These are phyloP conservation scores for Theonella swinhoei DNA, from an alignment of 37 sponge, comb jelly and placozoan species.

Conservation along the genomic window DNA sequence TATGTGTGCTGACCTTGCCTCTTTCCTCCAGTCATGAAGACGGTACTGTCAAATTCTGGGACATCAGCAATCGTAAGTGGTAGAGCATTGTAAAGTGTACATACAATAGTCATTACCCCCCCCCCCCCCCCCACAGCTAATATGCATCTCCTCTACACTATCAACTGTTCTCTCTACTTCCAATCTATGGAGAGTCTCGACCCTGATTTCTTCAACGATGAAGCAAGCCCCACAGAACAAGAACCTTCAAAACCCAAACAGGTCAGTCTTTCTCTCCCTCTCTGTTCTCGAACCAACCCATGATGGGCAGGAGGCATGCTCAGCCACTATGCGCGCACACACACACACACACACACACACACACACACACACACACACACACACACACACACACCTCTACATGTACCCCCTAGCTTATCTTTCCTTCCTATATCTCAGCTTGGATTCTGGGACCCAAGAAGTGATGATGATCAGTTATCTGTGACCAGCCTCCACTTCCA, in stretches of 20 bases:
- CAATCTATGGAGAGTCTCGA: slow-evolving; percentile 11
- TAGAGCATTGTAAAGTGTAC: neutral
- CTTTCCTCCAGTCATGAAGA: slow-evolving; percentile 83
- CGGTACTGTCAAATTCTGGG: slow-evolving; percentile 97
- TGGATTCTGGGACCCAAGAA: slow-evolving; percentile 86
- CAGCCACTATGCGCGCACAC: no score
- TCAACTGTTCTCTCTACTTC: slow-evolving; percentile 41
- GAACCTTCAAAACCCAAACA: neutral
- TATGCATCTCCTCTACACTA: slow-evolving; percentile 38
- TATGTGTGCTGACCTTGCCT: neutral
- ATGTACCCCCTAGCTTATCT: no score
- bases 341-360: no score
- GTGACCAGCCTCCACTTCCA: slow-evolving; percentile 65
- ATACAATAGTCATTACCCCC: neutral
- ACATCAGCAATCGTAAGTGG: slow-evolving; percentile 72
- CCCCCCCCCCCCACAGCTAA: slow-evolving; percentile 15
- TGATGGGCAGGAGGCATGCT: no score
- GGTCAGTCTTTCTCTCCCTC: neutral
- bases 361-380: no score
- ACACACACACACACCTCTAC: no score
- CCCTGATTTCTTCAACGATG: slow-evolving; percentile 35
- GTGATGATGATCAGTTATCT: slow-evolving; percentile 78
- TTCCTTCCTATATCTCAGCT: no score
- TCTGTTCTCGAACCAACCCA: no score
- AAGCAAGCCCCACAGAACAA: slow-evolving; percentile 4